These are phyloP conservation scores for Acanthurus lineatus DNA, from an alignment of 2,797 vertebrate genomes.

Conservation along the genomic window DNA sequence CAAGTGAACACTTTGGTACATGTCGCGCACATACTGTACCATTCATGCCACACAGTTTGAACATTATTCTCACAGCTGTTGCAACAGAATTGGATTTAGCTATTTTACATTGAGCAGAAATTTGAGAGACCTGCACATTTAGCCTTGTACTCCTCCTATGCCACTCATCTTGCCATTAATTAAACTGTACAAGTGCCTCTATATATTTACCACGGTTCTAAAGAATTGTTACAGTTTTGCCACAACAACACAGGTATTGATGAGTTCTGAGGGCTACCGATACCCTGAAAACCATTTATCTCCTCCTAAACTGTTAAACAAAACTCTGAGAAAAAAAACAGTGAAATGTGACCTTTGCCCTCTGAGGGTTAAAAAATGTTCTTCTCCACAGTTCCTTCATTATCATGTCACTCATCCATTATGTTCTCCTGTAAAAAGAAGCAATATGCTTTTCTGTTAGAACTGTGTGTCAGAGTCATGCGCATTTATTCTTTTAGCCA, in stretches of 20 bases:
- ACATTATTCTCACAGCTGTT: conserved; percentile 49
- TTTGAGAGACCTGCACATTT: conserved; percentile 35
- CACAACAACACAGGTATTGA: conserved; percentile 20
- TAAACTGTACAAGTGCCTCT: conserved; percentile 51
- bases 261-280: conserved; percentile 35
- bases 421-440: conserved; percentile 27
- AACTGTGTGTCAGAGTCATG: conserved; percentile 42
- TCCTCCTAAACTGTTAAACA: conserved; percentile 42
- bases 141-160: conserved; percentile 26
- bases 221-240: conserved; percentile 23
- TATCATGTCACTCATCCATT: conserved; percentile 44
- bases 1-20: conserved; percentile 28
- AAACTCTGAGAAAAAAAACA: conserved; percentile 32
- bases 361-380: conserved; percentile 33
- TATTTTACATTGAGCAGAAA: conserved; percentile 41
- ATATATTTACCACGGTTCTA: conserved; percentile 12
- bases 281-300: conserved; percentile 48
- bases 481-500: conserved; percentile 53
- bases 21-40: conserved; percentile 32
- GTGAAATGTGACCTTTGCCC: conserved; percentile 34
- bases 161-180: conserved; percentile 51
- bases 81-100: conserved; percentile 35
- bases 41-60: conserved; percentile 20
- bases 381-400: conserved; percentile 48
- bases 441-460: conserved; percentile 28